Conservation (phyloP, 2,888 invertebrate genomes). For the Ophion slaviceki region DNA sequence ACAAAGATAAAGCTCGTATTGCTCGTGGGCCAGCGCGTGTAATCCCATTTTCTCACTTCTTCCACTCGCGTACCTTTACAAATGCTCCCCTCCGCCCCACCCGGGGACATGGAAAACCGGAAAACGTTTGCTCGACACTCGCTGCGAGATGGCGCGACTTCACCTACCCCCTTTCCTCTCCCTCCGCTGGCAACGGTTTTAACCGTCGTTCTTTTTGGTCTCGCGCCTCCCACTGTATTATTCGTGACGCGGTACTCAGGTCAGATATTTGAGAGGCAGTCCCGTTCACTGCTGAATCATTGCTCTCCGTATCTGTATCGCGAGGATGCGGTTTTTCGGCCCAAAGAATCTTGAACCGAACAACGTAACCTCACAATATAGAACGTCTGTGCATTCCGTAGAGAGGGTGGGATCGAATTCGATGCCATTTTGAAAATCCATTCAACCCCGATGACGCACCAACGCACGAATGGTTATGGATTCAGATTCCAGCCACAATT, state of each 20-base stretch:
- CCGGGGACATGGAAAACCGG: slow-evolving; percentile 79
- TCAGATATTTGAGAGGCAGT: slow-evolving; percentile 13
- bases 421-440: too few relatives aligned
- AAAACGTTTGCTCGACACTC: slow-evolving; percentile 71
- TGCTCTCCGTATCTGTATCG: too few relatives aligned
- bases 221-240: not conserved
- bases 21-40: slow-evolving; percentile 26
- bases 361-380: too few relatives aligned
- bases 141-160: slow-evolving; percentile 17
- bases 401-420: too few relatives aligned
- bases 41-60: slow-evolving; percentile 27
- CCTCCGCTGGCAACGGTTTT: not conserved
- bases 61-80: slow-evolving; percentile 3
- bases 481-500: too few relatives aligned
- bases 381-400: too few relatives aligned
- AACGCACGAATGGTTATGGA: too few relatives aligned
- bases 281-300: not conserved
- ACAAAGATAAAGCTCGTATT: slow-evolving; percentile 38
- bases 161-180: not conserved
- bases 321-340: too few relatives aligned
- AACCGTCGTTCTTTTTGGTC: not conserved
- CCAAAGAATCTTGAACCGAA: too few relatives aligned
- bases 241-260: not conserved
- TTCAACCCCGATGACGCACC: too few relatives aligned
- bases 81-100: not conserved